Evolutionary conservation across 2,113 vertebrate genomes (phyloP).

Genomic region (Apus apus): DNA sequence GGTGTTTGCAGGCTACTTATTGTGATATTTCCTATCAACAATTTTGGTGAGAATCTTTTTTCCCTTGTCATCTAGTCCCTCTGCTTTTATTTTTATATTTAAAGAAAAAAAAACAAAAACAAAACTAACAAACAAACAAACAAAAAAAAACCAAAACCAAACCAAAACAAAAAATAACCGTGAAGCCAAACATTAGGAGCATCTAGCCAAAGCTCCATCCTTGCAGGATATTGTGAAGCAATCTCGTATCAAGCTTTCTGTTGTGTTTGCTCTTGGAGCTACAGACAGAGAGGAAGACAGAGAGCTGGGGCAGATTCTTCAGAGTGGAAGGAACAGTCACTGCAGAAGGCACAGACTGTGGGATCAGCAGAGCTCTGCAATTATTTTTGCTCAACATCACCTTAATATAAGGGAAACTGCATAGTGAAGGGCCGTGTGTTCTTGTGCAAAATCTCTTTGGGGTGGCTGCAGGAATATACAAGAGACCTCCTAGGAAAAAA

Average conservation of each 20-base stretch:
- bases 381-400: neutral
- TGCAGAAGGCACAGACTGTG: neutral
- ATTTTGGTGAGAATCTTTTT: neutral
- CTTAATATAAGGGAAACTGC: neutral
- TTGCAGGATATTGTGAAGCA: neutral
- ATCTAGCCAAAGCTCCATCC: neutral
- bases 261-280: neutral
- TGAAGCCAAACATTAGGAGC: neutral
- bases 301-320: neutral
- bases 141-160: neutral
- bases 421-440: accelerated
- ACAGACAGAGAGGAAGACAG: neutral
- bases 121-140: neutral
- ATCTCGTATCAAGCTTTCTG: neutral
- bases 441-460: neutral
- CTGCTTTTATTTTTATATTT: neutral
- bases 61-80: neutral
- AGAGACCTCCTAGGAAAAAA: neutral
- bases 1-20: neutral
- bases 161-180: neutral
- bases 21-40: neutral
- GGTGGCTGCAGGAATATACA: neutral
- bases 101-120: neutral
- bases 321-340: neutral
- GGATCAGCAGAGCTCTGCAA: neutral